Evolutionary conservation across 2,797 vertebrate species (phyloP), one percentile per base, ranked within the genome.

Genomic region (Octomys mimax): DNA sequence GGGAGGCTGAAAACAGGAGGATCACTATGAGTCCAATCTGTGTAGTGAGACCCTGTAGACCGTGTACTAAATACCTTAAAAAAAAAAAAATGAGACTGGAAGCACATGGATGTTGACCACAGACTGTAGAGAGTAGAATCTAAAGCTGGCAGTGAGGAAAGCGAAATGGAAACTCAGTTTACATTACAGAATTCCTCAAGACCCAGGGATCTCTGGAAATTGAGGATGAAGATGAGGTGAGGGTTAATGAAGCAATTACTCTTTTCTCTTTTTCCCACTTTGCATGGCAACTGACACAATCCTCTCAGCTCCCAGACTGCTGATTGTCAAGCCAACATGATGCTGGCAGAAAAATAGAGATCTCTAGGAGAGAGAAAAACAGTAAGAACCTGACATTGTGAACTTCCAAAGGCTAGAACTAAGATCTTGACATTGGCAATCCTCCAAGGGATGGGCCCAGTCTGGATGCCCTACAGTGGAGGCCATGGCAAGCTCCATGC

Each of bases 181-280:
- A 75, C 94, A 91, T 96, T 70, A 26, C 84, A 91, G 87, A 95
- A 54, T 94, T 80, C 91, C 85, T n/a, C 26, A 80, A 96, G 97
- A 96, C 75, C 59, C 91, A 89, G 31, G 42, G 62, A 87, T 86
- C 61, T 95, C 77, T 70, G 80, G 61, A 92, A 95, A 93, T 54
- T 54, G 61, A 82, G 70, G 88, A 64, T 96, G 73, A 95, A 95
- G 95, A 95, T 92, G 75, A 94, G 80, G 95, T 94, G 92, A 96
- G 81, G 91, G 96, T 92, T 96, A 93, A 92, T 96, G 91, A 96
- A 97, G 86, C 87, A 89, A 91, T 95, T 97, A 91, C 95, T 95
- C 91, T 96, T 92, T 81, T 87, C 92, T 92, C 79, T 77, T 79
- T 93, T 82, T 81, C 64, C 87, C 83, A 82, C 68, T 90, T 89